Conservation (phyloP, 2,797 vertebrate species). For the Monodelphis domestica region DNA sequence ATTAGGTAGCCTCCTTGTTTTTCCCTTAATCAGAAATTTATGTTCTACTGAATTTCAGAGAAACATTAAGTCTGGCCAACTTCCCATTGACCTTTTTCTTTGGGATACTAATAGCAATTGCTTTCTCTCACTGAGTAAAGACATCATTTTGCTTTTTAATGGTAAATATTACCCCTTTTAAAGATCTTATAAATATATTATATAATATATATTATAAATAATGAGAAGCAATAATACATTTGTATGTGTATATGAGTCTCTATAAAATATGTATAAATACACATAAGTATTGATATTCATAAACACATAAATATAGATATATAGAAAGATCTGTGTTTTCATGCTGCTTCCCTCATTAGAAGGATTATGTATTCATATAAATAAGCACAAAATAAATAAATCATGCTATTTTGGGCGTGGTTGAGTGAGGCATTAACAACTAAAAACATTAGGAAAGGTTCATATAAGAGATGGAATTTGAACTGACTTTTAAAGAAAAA, state of each 20-base stretch:
- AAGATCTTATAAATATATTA: neutral
- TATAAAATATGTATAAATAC: neutral
- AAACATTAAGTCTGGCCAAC: neutral
- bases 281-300: no score
- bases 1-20: neutral
- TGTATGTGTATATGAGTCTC: neutral
- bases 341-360: neutral
- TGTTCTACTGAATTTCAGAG: neutral
- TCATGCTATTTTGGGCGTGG: neutral
- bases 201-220: no score
- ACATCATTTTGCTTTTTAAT: neutral
- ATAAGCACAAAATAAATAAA: neutral
- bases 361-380: neutral
- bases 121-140: conserved; percentile 5
- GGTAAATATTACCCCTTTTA: neutral
- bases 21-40: neutral
- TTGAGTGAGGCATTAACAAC: neutral
- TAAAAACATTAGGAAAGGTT: neutral
- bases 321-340: no score
- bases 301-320: no score
- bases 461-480: neutral
- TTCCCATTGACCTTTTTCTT: neutral
- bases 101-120: neutral
- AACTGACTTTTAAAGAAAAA: neutral
- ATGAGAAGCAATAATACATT: neutral